Base-by-base conservation (phyloP, 1,140 invertebrate genomes). In the Spodoptera litura region DNA sequence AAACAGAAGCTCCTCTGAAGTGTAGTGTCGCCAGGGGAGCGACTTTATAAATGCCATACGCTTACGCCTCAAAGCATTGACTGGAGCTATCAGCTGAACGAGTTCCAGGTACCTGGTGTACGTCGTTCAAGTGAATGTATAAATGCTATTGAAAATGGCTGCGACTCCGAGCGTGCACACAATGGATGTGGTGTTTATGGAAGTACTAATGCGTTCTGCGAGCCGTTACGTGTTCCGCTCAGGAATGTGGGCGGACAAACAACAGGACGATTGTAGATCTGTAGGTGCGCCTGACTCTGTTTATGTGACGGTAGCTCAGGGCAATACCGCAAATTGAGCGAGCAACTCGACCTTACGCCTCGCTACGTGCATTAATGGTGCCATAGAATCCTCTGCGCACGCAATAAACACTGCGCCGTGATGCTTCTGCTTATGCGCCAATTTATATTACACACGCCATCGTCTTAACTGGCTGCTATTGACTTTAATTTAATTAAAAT, bases 41-140 rank as follows among this genome's bases (percentile, higher is more conserved):
- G 20, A 61, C 66, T 71, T 78, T 71, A 78, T 38, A 79, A 68
- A 68, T 73, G 76, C 76, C 68, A 71, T 75, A 58, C 72, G 55
- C 72, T 81, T 72, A 62, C 76, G 68, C 64, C 71, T 81, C 80
- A 79, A 75, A 78, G 80, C 72, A 79, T 76, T 70, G 66, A 79
- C 61, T 79, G 61, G 31, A 56, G 70, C 72, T 59, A 81, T 78
- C 76, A 81, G 55, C 53, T 59, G 51, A 75, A 76, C 52, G 49
- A 76, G n/a, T 64, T 25, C 59, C 66, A 27, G 52, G 52, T 76
- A 62, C 58, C 52, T 66, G 10, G 61, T 76, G 72, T 52, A 62
- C 15, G 15, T 51, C 58, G 58, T 62, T 27, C 35, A 75, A 62
- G 72, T 62, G 13, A 52, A 75, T 52, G 58, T 62, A 62, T 75